Conservation (phyloP, 2,797 vertebrate species). For the Alauda arvensis region DNA sequence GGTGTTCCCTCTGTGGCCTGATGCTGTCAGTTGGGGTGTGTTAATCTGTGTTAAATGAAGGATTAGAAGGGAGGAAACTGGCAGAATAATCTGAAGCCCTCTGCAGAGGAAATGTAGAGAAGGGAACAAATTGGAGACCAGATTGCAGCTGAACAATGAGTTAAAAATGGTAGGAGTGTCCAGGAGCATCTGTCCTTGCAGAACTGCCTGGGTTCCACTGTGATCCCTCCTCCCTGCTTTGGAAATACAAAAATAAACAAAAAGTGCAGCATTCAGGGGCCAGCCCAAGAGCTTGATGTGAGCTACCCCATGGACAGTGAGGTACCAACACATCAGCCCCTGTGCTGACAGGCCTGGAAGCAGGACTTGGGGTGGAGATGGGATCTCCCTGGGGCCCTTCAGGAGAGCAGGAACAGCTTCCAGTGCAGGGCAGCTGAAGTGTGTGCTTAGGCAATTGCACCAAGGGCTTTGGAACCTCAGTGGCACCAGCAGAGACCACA, state of each 20-base stretch:
- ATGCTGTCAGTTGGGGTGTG: not conserved
- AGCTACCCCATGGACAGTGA: not conserved
- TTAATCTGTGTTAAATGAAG: not conserved
- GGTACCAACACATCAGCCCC: not conserved
- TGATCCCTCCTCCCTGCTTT: not conserved
- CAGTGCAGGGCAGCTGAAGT: not conserved
- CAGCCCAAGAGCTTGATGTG: not conserved
- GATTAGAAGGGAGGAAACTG: not conserved
- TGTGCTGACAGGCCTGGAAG: not conserved
- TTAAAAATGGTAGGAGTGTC: not conserved
- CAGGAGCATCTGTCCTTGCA: not conserved
- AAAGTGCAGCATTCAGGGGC: not conserved
- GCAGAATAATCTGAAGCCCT: not conserved
- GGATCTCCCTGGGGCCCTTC: not conserved
- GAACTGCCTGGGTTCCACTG: not conserved
- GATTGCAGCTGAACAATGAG: not conserved
- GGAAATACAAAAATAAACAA: not conserved
- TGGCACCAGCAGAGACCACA: not conserved
- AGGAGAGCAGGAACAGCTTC: not conserved
- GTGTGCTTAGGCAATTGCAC: accelerated
- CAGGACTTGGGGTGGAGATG: not conserved
- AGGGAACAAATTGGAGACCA: not conserved
- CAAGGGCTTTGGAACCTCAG: not conserved
- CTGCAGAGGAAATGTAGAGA: not conserved
- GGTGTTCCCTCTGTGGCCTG: not conserved